A percentile compares a stretch with the other conserved stretches of the same genome.
Conservation (phyloP, 30 jellyfish, hydroid and myxozoan species). For the Mastigias papua region DNA sequence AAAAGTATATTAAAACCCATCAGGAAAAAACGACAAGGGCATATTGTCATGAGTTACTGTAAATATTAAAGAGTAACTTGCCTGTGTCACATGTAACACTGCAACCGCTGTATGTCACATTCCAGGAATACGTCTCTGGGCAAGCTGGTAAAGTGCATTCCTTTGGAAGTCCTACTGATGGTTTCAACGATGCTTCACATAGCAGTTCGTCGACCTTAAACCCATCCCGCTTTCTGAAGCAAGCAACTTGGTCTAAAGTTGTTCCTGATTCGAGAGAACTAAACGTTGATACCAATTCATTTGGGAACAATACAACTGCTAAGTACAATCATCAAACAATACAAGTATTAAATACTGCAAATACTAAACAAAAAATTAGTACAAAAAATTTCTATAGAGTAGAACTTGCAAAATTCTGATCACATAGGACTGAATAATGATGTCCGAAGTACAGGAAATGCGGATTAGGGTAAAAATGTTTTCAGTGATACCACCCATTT, state of each 20-base stretch:
- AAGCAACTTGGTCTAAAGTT: conserved; percentile 7
- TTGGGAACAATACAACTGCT: not conserved
- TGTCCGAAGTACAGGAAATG: too few relatives aligned
- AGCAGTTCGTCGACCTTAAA: conserved; percentile 35
- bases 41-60: too few relatives aligned
- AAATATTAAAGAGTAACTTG: not conserved
- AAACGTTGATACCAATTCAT: not conserved
- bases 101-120: conserved; percentile 74
- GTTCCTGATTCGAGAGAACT: conserved; percentile 24
- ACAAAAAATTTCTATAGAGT: too few relatives aligned
- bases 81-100: conserved; percentile 83
- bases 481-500: too few relatives aligned
- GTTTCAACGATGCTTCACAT: conserved; percentile 66
- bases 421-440: too few relatives aligned
- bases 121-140: conserved; percentile 82
- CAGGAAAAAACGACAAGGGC: too few relatives aligned
- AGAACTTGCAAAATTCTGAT: too few relatives aligned
- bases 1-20: too few relatives aligned
- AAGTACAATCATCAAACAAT: not conserved
- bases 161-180: conserved; percentile 46
- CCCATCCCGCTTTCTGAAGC: conserved; percentile 41
- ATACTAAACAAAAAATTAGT: too few relatives aligned
- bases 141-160: conserved; percentile 71
- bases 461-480: too few relatives aligned
- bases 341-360: not conserved